These are phyloP conservation scores for Felis chaus DNA, from an alignment of 2,113 vertebrate genomes.

Conservation along the genomic window DNA sequence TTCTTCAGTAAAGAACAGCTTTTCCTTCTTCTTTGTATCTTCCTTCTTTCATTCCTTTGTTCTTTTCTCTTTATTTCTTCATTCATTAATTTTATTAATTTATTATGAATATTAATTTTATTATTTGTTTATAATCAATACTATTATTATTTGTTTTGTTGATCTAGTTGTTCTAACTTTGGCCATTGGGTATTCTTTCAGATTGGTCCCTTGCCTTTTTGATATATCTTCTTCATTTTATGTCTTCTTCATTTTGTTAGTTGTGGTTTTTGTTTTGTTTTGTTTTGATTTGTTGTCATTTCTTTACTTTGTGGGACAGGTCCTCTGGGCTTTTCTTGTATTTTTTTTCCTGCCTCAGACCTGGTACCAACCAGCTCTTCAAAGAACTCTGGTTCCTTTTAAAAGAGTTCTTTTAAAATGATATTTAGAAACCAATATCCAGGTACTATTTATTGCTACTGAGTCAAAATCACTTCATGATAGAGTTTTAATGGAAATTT, in stretches of 20 bases:
- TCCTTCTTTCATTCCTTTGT: background rate
- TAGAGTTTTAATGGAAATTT: background rate
- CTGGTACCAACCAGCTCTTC: background rate
- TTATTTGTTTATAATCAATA: background rate
- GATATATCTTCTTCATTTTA: background rate
- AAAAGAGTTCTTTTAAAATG: background rate
- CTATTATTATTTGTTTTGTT: background rate
- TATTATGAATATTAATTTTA: background rate
- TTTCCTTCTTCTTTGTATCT: background rate
- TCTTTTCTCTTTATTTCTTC: background rate
- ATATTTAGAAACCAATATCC: background rate
- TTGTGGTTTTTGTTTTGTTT: background rate
- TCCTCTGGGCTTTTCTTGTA: background rate
- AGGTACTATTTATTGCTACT: background rate
- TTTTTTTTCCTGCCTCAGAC: background rate
- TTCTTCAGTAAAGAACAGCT: background rate
- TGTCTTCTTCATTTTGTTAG: background rate
- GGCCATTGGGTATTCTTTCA: background rate
- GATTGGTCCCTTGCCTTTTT: background rate
- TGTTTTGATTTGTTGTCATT: no score
- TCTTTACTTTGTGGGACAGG: background rate
- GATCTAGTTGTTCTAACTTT: background rate
- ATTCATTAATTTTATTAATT: background rate
- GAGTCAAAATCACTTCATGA: background rate
- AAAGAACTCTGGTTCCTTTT: background rate